phyloP scores from a whole-genome alignment of 2,888 invertebrate genomes.

The Thera britannica region DNA sequence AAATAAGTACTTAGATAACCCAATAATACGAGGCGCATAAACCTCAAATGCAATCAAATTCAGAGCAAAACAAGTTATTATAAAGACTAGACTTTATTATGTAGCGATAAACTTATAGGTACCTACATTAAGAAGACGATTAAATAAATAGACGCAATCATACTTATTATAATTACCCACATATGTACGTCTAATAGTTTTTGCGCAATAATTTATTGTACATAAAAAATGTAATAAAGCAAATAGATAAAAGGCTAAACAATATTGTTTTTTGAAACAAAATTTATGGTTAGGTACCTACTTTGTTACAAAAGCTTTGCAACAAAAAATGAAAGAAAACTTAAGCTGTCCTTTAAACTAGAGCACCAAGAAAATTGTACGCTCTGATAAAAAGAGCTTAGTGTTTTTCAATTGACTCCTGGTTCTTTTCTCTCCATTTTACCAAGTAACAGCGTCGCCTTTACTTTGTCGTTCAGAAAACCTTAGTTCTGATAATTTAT shows the following conservation, averaged over 20 bases:
- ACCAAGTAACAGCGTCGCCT: conserved; percentile 14
- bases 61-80: conserved; percentile 40
- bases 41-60: conserved; percentile 43
- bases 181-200: conserved; percentile 4
- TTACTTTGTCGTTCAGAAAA: conserved; percentile 11
- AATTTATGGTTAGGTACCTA: not conserved
- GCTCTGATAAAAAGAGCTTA: conserved; percentile 14
- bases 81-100: conserved; percentile 42
- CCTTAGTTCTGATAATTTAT: not conserved
- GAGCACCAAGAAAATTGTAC: conserved; percentile 21
- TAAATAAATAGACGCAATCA: conserved; percentile 40
- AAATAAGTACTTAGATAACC: conserved; percentile 36
- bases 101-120: conserved; percentile 21
- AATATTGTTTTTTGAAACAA: not conserved
- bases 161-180: not conserved
- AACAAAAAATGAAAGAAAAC: conserved; percentile 21
- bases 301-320: conserved; percentile 3
- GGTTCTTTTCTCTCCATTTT: conserved; percentile 23
- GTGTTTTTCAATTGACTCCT: conserved; percentile 20
- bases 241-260: conserved; percentile 5
- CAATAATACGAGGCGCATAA: conserved; percentile 40
- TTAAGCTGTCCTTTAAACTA: conserved; percentile 29
- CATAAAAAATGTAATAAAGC: not conserved
- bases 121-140: conserved; percentile 35
- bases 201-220: not conserved